A percentile compares a stretch with the other conserved stretches of the same genome.
Evolutionary conservation across 2,113 vertebrate species (phyloP).

Genomic region (Aspidoscelis tigris): DNA sequence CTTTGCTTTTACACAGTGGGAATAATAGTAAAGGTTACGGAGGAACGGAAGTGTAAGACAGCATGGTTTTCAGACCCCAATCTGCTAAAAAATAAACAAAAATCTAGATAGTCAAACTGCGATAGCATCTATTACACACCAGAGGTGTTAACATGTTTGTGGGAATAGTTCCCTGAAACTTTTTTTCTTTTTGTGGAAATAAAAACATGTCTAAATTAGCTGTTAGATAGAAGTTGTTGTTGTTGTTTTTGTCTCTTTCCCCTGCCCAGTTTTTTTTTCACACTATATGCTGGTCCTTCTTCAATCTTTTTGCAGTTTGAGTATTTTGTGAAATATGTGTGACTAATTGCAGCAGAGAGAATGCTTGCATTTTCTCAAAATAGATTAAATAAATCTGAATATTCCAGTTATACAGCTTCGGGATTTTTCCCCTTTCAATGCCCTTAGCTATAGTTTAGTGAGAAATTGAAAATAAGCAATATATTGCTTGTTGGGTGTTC

Average conservation of each 20-base stretch:
- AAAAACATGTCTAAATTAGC: not conserved
- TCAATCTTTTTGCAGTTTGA: conserved; percentile 29
- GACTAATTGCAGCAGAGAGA: conserved; percentile 40
- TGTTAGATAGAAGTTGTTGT: conserved; percentile 31
- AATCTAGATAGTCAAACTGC: conserved; percentile 46
- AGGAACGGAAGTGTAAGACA: conserved; percentile 55
- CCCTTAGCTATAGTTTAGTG: too few relatives aligned
- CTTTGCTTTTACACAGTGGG: conserved; percentile 74
- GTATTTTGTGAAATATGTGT: conserved; percentile 31
- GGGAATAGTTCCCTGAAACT: conserved; percentile 42
- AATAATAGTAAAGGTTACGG: conserved; percentile 66
- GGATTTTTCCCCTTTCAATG: too few relatives aligned
- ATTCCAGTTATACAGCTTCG: too few relatives aligned
- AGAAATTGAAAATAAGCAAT: too few relatives aligned
- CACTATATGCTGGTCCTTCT: too few relatives aligned
- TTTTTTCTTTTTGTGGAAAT: conserved; percentile 36
- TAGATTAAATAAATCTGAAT: not conserved
- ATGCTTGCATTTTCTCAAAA: not conserved
- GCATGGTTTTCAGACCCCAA: conserved; percentile 54
- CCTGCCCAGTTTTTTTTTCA: not conserved
- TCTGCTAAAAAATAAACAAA: conserved; percentile 66
- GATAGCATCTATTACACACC: conserved; percentile 50
- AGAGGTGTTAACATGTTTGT: conserved; percentile 47
- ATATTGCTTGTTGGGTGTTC: too few relatives aligned
- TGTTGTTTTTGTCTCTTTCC: conserved; percentile 20